Base-by-base conservation (phyloP, 2,113 vertebrate species). In the Nasalis larvatus region DNA sequence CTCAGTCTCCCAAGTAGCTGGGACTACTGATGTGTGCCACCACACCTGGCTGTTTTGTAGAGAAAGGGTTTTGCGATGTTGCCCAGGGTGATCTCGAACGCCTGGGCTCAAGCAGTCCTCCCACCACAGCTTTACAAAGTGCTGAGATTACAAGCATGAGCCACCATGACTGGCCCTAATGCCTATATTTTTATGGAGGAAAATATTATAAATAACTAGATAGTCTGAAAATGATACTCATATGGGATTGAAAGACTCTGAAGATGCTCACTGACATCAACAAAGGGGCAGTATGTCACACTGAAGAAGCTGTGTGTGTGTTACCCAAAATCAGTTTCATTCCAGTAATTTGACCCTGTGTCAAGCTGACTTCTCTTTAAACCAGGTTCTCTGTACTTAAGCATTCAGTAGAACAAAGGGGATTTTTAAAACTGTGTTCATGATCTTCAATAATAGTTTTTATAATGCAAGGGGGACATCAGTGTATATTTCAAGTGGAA, bases 371-470 rank as follows among this genome's bases (percentile, higher is more conserved):
- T 49, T 86, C 68, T n/a, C 86, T 86, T 92, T 35, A 83, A 8
- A 86, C 12, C 9, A 35, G 68, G 66, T 87, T 83, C 49, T 85
- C 68, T 40, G n/a, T 32, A 91, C 32, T 54, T 94, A 82, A 49
- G 83, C 69, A 89, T 60, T 83, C 82, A 73, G 69, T 42, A 60
- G 12, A 94, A 90, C 58, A 94, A 97, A 91, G 47, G 2, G 6
- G 45, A 86, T 58, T 73, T 73, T 32, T 14, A 47, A 47, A 40
- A 69, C 4, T 40, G 30, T 52, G 89, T 95, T 63, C 74, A 47
- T 77, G 58, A 76, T 80, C 82, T 92, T 95, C 93, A 89, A 11
- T 74, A 89, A 91, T 27, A 96, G 89, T 27, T 87, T 89, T 83
- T 86, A 76, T 87, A 87, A 95, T 80, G 32, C 7, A 89, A 93